Evolutionary conservation across 2,888 invertebrate genomes (phyloP), one percentile per base, ranked within the genome.

Genomic region (Philaethria dido): DNA sequence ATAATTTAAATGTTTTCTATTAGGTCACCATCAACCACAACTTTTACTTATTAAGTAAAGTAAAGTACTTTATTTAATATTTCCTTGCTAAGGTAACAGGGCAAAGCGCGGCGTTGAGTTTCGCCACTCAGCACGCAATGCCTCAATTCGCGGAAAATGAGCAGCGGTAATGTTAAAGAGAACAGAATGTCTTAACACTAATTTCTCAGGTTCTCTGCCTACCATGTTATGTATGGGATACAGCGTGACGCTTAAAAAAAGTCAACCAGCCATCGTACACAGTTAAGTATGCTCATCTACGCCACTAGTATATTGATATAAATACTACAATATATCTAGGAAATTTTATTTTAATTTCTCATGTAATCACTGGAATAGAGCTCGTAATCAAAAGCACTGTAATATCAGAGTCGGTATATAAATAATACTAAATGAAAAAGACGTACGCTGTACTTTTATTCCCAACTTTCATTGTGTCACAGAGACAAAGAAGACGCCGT

Each of bases 401-500:
- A 33, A 48, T 29, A 57, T 18, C 25, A 57, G 47, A 57, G 66
- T n/a, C 42, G 48, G 44, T 48, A 57, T 50, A 61, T 67, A 64
- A 62, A 69, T 69, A 61, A 70, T 62, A 62, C 62, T 66, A 62
- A 60, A 71, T 71, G 64, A 69, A 64, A 68, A 71, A 60, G 62
- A 64, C 36, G 66, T 64, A 66, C 62, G 69, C 66, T 70, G 69
- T 71, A 71, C 64, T 64, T 69, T 71, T 71, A 71, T 71, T 62
- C 62, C 64, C 52, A 64, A 67, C 66, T 62, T 67, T 66, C 69
- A 71, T 71, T 71, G 71, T 71, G 62, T 39, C 59, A 18, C 18
- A 64, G 61, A 71, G 66, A 71, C 71, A 71, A 67, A 73, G 68
- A 70, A 52, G 64, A 61, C 66, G 71, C 71, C 62, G 64, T 64